Evolutionary conservation across 2,888 invertebrate species (phyloP).

Genomic region (Patella pellucida): DNA sequence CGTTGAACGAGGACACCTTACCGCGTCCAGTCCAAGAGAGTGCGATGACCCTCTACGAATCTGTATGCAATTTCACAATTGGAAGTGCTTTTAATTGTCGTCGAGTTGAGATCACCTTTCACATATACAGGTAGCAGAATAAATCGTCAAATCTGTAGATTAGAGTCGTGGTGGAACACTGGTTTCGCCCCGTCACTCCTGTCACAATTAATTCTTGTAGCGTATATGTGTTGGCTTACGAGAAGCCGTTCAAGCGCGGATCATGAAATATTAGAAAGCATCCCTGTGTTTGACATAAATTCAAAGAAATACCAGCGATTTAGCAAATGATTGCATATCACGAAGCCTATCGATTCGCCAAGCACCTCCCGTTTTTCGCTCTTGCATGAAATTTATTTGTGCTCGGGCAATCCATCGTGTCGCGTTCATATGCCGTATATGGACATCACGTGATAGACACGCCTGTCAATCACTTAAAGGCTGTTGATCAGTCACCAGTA

Average conservation of each 20-base stretch:
- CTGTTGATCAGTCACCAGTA: slow-evolving; percentile 12
- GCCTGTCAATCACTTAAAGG: slow-evolving; percentile 25
- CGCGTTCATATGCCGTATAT: slow-evolving; percentile 21
- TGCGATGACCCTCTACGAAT: too few species aligned
- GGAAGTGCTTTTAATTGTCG: too few species aligned
- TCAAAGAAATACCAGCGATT: slow-evolving; percentile 23
- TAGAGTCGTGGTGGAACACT: too few species aligned
- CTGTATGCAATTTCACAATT: too few species aligned
- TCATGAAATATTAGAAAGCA: slow-evolving; percentile 10
- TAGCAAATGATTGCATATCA: slow-evolving; percentile 29
- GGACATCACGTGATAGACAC: slow-evolving; percentile 23
- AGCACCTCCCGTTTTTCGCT: slow-evolving; percentile 19
- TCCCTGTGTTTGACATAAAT: slow-evolving; percentile 23
- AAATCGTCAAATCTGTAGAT: too few species aligned
- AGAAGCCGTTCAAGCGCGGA: slow-evolving; percentile 7
- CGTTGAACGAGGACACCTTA: too few species aligned
- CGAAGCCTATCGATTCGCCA: slow-evolving; percentile 21
- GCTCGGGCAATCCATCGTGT: slow-evolving; percentile 18
- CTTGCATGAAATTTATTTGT: slow-evolving; percentile 29
- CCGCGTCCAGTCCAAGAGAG: too few species aligned
- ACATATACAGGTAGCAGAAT: too few species aligned
- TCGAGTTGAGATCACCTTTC: too few species aligned
- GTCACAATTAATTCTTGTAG: too few species aligned
- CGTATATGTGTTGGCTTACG: not conserved
- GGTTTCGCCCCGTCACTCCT: too few species aligned